phyloP scores from a whole-genome alignment of 2,113 vertebrate species.

The Bujurquina vittata region DNA sequence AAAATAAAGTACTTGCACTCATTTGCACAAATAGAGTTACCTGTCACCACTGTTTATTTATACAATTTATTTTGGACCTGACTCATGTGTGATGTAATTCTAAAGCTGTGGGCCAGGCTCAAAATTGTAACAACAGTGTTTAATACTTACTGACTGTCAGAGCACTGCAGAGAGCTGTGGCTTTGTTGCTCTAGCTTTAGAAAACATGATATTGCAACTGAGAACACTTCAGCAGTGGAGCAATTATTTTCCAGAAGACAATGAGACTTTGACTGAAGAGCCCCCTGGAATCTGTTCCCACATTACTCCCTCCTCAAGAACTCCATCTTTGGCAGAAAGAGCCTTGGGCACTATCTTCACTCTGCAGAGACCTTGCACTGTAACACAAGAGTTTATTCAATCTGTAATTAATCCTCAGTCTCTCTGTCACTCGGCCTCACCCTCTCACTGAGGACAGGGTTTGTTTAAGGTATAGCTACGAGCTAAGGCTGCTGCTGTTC shows the following conservation, averaged over 20 bases:
- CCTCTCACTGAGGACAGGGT: slow-evolving; percentile 72
- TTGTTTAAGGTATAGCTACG: slow-evolving; percentile 71
- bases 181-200: neutral
- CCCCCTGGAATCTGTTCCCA: slow-evolving; percentile 46
- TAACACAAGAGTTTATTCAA: slow-evolving; percentile 68
- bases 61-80: neutral
- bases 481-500: slow-evolving; percentile 76
- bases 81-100: neutral
- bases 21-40: neutral
- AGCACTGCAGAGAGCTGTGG: neutral
- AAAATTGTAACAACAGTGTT: neutral
- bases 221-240: slow-evolving; percentile 7
- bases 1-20: neutral
- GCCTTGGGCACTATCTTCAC: slow-evolving; percentile 79
- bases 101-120: neutral
- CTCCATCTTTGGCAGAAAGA: slow-evolving; percentile 70
- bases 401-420: slow-evolving; percentile 66
- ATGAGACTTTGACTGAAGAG: slow-evolving; percentile 54
- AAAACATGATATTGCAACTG: slow-evolving; percentile 49
- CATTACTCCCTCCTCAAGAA: slow-evolving; percentile 47
- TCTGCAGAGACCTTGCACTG: slow-evolving; percentile 44
- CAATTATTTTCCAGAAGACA: slow-evolving; percentile 40
- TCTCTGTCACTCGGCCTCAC: slow-evolving; percentile 65
- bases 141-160: neutral
- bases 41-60: neutral